Percentiles rank a stretch among this genome's conserved stretches.
Conservation (phyloP, 1,140 invertebrate genomes). For the Eciton burchellii region DNA sequence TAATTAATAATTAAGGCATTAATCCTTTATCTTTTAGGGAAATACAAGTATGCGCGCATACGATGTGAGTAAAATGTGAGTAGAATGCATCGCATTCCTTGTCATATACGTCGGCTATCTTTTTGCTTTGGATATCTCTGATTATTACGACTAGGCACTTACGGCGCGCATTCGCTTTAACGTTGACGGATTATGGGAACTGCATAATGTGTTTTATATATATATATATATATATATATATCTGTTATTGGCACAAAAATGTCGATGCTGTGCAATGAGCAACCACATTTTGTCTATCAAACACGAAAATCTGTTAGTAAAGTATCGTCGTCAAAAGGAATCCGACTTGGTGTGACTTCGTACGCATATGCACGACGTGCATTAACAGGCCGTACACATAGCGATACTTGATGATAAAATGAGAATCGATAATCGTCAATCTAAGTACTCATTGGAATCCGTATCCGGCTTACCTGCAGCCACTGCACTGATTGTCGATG, state of each 20-base stretch:
- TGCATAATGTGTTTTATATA: slow-evolving; percentile 25
- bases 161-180: slow-evolving; percentile 33
- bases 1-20: slow-evolving; percentile 8
- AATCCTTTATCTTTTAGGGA: not conserved
- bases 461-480: slow-evolving; percentile 88
- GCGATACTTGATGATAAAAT: slow-evolving; percentile 64
- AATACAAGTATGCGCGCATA: too few species aligned
- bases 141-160: slow-evolving; percentile 13
- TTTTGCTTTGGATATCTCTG: not conserved
- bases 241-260: slow-evolving; percentile 48
- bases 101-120: not conserved
- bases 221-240: not conserved
- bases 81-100: slow-evolving; percentile 4
- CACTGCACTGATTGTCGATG: slow-evolving; percentile 79
- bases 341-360: slow-evolving; percentile 4
- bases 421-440: slow-evolving; percentile 81
- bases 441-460: slow-evolving; percentile 83
- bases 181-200: slow-evolving; percentile 22
- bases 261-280: slow-evolving; percentile 6
- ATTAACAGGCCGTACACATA: slow-evolving; percentile 39
- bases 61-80: slow-evolving; percentile 10
- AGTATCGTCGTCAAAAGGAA: slow-evolving; percentile 17
- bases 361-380: slow-evolving; percentile 27
- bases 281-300: slow-evolving; percentile 32
- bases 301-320: slow-evolving; percentile 44